Conservation (phyloP, 1,140 invertebrate species). For the Yoshiicerus persimilis region DNA sequence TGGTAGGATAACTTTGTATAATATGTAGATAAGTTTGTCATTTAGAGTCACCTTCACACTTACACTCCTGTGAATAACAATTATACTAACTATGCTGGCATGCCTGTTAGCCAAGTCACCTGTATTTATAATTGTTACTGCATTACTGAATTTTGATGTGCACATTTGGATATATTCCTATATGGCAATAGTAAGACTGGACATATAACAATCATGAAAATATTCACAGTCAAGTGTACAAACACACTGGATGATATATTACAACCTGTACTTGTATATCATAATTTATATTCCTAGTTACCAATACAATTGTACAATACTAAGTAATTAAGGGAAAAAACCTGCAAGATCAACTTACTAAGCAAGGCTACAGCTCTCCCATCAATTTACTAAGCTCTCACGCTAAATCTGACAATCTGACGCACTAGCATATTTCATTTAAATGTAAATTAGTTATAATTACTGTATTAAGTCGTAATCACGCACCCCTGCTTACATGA, state of each 20-base stretch:
- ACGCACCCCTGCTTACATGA: not conserved
- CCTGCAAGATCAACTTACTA: not conserved
- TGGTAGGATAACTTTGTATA: too few relatives aligned
- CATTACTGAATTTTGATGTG: not conserved
- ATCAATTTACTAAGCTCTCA: not conserved
- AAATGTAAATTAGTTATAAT: conserved; percentile 13
- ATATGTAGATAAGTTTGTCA: not conserved
- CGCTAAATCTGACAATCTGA: not conserved
- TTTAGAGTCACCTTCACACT: not conserved
- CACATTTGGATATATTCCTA: not conserved
- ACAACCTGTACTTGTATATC: not conserved
- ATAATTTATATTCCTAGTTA: not conserved
- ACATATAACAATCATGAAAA: not conserved
- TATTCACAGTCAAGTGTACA: not conserved
- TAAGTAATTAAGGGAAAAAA: too few relatives aligned
- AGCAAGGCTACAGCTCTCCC: not conserved
- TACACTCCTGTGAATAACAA: not conserved
- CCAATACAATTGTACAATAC: not conserved
- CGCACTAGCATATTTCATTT: not conserved
- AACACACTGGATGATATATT: not conserved
- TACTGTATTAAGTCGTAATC: not conserved
- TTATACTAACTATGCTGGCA: not conserved
- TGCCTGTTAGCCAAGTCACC: not conserved
- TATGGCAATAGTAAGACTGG: not conserved
- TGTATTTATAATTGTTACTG: not conserved